phyloP scores from a whole-genome alignment of 2,797 vertebrate species.

The Poeciliopsis infans region DNA sequence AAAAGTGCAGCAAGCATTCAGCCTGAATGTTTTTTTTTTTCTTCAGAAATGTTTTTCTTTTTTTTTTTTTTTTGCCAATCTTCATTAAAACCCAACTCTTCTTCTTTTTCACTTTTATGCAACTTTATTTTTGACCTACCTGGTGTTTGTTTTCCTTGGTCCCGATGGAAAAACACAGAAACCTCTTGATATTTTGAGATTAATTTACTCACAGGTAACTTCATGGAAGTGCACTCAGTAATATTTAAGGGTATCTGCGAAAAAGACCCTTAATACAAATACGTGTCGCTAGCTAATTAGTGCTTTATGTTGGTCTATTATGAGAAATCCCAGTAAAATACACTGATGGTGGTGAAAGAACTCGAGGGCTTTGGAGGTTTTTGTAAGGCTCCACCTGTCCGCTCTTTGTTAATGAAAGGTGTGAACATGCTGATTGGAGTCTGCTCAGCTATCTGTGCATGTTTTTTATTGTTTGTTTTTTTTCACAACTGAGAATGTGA shows the following conservation, averaged over 20 bases:
- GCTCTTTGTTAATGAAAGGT: background rate
- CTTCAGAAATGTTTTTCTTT: background rate
- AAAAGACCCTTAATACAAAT: background rate
- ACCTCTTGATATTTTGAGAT: background rate
- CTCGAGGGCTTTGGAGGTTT: background rate
- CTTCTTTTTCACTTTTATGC: background rate
- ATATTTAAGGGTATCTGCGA: background rate
- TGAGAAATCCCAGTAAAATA: background rate
- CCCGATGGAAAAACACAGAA: background rate
- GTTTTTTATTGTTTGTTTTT: background rate
- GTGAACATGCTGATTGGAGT: background rate
- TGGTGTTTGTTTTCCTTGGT: background rate
- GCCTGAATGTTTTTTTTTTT: background rate
- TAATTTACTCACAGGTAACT: background rate
- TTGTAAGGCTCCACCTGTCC: background rate
- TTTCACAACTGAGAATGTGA: constrained; percentile 8
- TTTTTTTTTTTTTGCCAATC: background rate
- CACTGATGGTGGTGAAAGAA: background rate
- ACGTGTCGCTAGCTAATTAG: background rate
- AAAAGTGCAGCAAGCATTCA: background rate
- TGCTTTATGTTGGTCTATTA: background rate
- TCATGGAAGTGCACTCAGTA: background rate
- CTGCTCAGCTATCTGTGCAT: constrained; percentile 18
- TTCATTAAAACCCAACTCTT: background rate
- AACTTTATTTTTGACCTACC: background rate